A percentile compares a stretch with the other conserved stretches of the same genome.
phyloP scores from a whole-genome alignment of 2,797 vertebrate species.

The Arctocebus calabarensis region DNA sequence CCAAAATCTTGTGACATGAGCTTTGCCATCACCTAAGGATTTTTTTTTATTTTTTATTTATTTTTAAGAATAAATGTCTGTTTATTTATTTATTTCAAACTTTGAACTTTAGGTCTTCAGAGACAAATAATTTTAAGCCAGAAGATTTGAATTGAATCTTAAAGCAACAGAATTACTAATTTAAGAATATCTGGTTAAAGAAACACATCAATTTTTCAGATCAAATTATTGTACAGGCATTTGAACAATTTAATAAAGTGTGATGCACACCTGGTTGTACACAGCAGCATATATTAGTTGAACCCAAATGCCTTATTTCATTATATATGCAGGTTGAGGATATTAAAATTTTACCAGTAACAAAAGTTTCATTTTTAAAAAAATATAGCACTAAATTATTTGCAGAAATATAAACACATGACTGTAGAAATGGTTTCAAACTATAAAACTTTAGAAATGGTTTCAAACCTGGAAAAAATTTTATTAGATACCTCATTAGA shows the following conservation, averaged over 20 bases:
- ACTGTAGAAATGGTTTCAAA: background rate
- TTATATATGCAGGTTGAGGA: background rate
- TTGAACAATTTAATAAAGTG: background rate
- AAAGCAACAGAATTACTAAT: background rate
- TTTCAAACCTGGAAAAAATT: background rate
- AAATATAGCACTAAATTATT: background rate
- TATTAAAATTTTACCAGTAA: constrained; percentile 11
- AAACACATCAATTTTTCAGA: background rate
- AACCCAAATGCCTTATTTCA: background rate
- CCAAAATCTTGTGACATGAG: background rate
- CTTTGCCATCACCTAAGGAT: background rate
- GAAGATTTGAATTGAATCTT: background rate
- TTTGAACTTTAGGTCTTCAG: no score
- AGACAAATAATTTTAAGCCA: background rate
- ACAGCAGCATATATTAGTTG: background rate
- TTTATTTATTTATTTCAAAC: no score
- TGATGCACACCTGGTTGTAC: no score
- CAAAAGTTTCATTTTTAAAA: background rate
- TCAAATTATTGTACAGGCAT: background rate
- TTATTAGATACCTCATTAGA: background rate
- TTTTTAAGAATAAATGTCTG: no score
- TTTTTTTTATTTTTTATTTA: no score
- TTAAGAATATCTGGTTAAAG: background rate
- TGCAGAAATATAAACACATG: background rate
- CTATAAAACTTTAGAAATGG: no score